phyloP scores from a whole-genome alignment of 37 sponge, comb jelly and placozoan species.

The Spongilla lacustris region DNA sequence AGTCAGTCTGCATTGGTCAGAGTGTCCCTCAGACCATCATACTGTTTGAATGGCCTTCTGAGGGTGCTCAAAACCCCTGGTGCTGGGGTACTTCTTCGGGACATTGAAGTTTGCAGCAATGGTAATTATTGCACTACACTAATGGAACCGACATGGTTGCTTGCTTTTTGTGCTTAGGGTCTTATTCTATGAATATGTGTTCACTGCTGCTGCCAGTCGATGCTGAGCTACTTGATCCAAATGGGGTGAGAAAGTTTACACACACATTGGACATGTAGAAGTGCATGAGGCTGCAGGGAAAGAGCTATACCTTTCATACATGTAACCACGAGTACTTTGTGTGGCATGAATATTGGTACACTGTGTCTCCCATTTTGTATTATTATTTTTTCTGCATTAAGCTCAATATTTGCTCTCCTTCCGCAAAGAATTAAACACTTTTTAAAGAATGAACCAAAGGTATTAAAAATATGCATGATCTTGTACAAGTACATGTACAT shows the following conservation, averaged over 20 bases:
- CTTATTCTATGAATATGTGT: constrained; percentile 34
- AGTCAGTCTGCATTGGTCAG: background rate
- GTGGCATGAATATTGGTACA: too few relatives aligned
- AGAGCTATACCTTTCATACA: too few relatives aligned
- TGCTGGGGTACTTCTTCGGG: constrained; percentile 12
- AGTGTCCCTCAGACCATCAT: constrained; percentile 28
- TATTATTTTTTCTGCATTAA: too few relatives aligned
- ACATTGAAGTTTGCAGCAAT: background rate
- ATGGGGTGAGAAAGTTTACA: background rate
- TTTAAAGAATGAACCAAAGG: too few relatives aligned
- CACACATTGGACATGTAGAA: too few relatives aligned
- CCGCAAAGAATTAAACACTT: too few relatives aligned
- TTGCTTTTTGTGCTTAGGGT: background rate
- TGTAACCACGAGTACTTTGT: too few relatives aligned
- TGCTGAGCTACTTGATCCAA: background rate
- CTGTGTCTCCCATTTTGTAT: too few relatives aligned
- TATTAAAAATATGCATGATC: too few relatives aligned
- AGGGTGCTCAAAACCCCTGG: constrained; percentile 20
- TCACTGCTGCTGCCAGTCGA: constrained; percentile 12
- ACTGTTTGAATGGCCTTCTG: constrained; percentile 11
- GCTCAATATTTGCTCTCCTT: too few relatives aligned
- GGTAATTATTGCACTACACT: background rate
- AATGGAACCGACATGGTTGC: background rate
- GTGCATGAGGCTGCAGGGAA: too few relatives aligned
- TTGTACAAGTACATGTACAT: too few relatives aligned